Evolutionary conservation across 2,888 invertebrate genomes (phyloP), one percentile per base, ranked within the genome.

Genomic region (Psococerastis gibbosa): DNA sequence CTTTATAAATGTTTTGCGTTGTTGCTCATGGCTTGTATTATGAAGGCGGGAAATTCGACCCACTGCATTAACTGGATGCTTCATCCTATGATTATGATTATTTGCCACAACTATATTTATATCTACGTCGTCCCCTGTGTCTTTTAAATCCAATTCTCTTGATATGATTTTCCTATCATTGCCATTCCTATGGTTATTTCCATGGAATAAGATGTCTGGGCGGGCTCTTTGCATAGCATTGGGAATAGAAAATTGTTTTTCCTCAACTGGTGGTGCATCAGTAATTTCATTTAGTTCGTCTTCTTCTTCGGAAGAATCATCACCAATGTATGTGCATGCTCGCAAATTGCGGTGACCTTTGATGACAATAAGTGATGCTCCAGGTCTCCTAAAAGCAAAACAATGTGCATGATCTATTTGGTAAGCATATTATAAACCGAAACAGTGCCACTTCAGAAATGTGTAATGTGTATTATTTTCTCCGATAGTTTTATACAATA

Each of bases 301-400:
- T 5, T 75, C 57, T 52, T 81, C 80, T 55, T 81, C 81, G 0
- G 79, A 78, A 0, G 80, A 81, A 54, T 81, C 75, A 54, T 82
- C 80, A 1, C 82, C 82, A 42, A 82, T 79, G 60, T 80, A 82
- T 0, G 81, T 80, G 55, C 82, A 82, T 52, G 79, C 76, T 52
- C 79, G 77, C 0, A 82, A 66, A 56, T 81, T 77, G 49, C 74
- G 75, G 61, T 80, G 78, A 0, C 82, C 81, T 54, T 76, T 70
- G 46, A 82, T 78, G 57, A 82, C 73, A 46, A 81, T 76, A 34
- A 82, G 63, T 0, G 79, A 80, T 0, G 79, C 78, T 0, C 82
- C 82, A 0, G 78, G 79, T 69, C 73, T 76, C 55, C 81, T 81
- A 55, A 32, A 49, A 47, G n/a, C n/a, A n/a, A n/a, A n/a, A n/a